These are phyloP conservation scores for Garrulus glandarius DNA, from an alignment of 2,797 vertebrate genomes.

Conservation along the genomic window DNA sequence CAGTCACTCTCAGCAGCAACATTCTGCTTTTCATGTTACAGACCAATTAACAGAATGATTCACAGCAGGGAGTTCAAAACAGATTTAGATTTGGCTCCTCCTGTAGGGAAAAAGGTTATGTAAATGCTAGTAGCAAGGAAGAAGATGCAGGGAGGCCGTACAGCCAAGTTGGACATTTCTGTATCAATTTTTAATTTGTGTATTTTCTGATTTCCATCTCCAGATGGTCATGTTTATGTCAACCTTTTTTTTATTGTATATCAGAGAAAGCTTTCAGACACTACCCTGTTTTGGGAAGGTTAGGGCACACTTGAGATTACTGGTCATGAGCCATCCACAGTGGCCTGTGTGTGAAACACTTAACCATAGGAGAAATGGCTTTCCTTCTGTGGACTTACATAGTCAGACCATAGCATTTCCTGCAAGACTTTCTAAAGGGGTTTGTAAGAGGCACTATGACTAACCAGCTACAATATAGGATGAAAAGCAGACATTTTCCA, in stretches of 20 bases:
- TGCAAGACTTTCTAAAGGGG: background rate
- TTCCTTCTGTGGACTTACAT: background rate
- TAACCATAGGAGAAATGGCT: background rate
- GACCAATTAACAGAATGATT: conserved; percentile 65
- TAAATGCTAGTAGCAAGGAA: background rate
- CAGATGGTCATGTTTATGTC: background rate
- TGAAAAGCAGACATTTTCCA: background rate
- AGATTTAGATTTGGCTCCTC: conserved; percentile 34
- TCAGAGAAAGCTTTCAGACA: background rate
- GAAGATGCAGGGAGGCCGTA: background rate
- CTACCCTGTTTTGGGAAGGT: background rate
- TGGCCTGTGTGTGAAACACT: background rate
- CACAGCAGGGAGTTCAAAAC: conserved; percentile 58
- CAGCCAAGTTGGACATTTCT: background rate
- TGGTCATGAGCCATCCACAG: background rate
- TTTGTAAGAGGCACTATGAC: background rate
- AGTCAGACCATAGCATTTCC: background rate
- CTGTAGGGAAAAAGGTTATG: conserved; percentile 6
- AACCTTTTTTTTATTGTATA: background rate
- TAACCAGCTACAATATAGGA: background rate
- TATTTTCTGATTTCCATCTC: background rate
- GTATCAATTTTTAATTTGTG: background rate
- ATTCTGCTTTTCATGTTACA: conserved; percentile 59
- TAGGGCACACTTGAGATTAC: background rate
- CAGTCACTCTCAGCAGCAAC: conserved; percentile 56